Conservation (phyloP, 2,888 invertebrate species). For the Halocaridina rubra region DNA sequence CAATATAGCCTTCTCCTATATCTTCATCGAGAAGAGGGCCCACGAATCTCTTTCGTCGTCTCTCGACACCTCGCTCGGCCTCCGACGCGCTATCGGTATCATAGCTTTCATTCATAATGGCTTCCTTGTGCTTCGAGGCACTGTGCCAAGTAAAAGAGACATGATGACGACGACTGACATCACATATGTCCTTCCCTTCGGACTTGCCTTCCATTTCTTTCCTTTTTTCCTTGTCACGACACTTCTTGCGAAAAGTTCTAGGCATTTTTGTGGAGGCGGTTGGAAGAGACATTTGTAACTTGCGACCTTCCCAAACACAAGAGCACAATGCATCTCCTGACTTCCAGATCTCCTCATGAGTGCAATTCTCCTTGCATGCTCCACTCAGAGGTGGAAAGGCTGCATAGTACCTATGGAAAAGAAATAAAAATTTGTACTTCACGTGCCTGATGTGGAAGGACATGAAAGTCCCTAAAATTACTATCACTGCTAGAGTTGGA, state of each 20-base stretch:
- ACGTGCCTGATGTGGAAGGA: too few relatives aligned
- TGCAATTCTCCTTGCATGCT: conserved; percentile 35
- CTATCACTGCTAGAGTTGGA: too few relatives aligned
- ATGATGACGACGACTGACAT: conserved; percentile 18
- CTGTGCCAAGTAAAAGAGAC: conserved; percentile 38
- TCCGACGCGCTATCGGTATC: conserved; percentile 51
- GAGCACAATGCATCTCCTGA: conserved; percentile 36
- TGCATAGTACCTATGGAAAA: conserved; percentile 68
- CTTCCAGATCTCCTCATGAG: conserved; percentile 33
- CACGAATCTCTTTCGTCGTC: conserved; percentile 43
- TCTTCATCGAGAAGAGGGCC: conserved; percentile 48
- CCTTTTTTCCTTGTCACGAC: conserved; percentile 39
- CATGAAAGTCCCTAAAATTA: too few relatives aligned
- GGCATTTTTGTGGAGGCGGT: conserved; percentile 32
- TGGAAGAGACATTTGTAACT: not conserved
- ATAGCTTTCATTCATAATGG: conserved; percentile 23
- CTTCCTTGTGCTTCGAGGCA: conserved; percentile 33
- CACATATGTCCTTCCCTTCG: not conserved
- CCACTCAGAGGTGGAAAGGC: conserved; percentile 69
- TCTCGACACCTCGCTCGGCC: conserved; percentile 25
- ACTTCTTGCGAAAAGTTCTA: conserved; percentile 39
- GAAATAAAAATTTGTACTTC: not conserved
- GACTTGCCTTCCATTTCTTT: conserved; percentile 34
- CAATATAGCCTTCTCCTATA: conserved; percentile 50
- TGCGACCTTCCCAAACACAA: conserved; percentile 45